Evolutionary conservation across 2,797 vertebrate species (phyloP), one percentile per base, ranked within the genome.

Genomic region (Semotilus atromaculatus): DNA sequence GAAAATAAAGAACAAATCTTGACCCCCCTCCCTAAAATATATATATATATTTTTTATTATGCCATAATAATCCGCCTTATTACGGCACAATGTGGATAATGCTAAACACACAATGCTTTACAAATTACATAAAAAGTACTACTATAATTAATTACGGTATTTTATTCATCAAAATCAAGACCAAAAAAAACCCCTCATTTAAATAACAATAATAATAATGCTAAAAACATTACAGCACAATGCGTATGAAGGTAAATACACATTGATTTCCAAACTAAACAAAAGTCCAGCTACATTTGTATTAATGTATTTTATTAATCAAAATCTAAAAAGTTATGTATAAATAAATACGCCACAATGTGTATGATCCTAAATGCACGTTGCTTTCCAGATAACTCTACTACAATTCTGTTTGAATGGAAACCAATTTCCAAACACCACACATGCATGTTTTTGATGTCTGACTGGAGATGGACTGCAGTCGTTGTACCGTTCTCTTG

Each of bases 401-500:
- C 29, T 34, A 31, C 26, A 64, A 7, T 6, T 62, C n/a, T 64
- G 4, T 31, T 72, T n/a, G 18, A 26, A 73, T 21, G 26, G 18
- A 73, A 51, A 7, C 38, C 13, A n/a, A 40, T 40, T 70, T 70
- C 10, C 36, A 70, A 14, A 68, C 34, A 3, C 26, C 60, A 70
- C 16, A 31, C 1, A 48, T 5, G 8, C 71, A 19, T 19, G 11
- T 29, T 19, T 48, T 11, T 16, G 8, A 8, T 18, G 18, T 6
- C 13, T 1, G 6, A 36, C 21, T 38, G 1, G 8, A 36, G 16
- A 85, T 76, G 89, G 16, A 3, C 6, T 58, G 36, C 23, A 19
- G 7, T 40, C 29, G 80, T 31, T 64, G 94, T 87, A 99, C 98
- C 87, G 97, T 99, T 95, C 98, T 95, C 92, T 99, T 99, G 92